These are phyloP conservation scores for Taenioides sp. DNA, from an alignment of 2,797 vertebrate genomes.

Conservation along the genomic window DNA sequence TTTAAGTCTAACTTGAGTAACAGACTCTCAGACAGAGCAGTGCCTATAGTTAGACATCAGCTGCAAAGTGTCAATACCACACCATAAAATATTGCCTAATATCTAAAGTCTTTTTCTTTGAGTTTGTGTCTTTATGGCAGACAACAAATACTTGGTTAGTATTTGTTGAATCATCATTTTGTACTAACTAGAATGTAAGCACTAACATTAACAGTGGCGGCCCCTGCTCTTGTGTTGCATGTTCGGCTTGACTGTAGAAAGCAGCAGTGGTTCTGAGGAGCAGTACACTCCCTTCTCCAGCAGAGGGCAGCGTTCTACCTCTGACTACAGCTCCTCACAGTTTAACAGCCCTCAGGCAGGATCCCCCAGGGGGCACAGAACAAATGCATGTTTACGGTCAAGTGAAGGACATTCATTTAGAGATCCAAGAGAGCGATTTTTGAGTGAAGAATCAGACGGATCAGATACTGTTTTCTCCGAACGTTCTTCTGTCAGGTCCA, in stretches of 20 bases:
- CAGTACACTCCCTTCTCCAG: conserved; percentile 45
- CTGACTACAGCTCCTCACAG: conserved; percentile 39
- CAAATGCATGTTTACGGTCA: conserved; percentile 55
- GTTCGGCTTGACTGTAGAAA: conserved; percentile 76
- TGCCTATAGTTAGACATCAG: no score
- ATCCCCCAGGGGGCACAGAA: conserved; percentile 46
- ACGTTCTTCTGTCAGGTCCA: conserved; percentile 43
- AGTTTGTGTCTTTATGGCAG: not conserved
- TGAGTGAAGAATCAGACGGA: conserved; percentile 64
- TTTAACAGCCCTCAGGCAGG: conserved; percentile 35
- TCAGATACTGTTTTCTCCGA: conserved; percentile 57
- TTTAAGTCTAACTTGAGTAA: no score
- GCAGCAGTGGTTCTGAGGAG: conserved; percentile 45
- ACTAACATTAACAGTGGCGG: conserved; percentile 41
- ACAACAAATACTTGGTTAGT: conserved; percentile 14
- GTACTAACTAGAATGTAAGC: conserved; percentile 18
- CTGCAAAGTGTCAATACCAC: no score
- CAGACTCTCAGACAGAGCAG: no score
- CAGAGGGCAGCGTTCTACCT: conserved; percentile 61
- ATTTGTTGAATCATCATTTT: conserved; percentile 28
- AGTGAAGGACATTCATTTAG: conserved; percentile 61
- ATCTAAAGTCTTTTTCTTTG: not conserved
- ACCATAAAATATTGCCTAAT: not conserved
- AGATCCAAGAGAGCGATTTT: conserved; percentile 44
- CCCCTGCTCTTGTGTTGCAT: conserved; percentile 81